Evolutionary conservation across 64 coral and sea anemone species (phyloP).

Genomic region (Actinia equina): DNA sequence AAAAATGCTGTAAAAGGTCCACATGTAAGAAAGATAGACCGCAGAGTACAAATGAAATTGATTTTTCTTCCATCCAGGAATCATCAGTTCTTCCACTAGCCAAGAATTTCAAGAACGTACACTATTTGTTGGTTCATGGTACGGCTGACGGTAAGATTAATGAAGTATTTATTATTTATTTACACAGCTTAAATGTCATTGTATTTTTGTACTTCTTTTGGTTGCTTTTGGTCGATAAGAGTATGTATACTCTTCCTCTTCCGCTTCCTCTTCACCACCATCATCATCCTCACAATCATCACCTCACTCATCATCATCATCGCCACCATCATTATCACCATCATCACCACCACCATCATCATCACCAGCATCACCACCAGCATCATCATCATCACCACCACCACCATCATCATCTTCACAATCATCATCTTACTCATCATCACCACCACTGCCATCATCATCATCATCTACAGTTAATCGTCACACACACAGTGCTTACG

Average conservation of each 20-base stretch:
- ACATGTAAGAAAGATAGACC: no score
- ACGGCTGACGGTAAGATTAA: conserved; percentile 38
- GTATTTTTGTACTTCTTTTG: no score
- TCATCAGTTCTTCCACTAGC: conserved; percentile 51
- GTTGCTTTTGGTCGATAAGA: no score
- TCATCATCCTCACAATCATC: not conserved
- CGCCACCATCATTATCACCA: not conserved
- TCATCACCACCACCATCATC: no score
- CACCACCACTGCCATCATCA: not conserved
- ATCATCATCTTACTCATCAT: not conserved
- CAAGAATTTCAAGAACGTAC: conserved; percentile 36
- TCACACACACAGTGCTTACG: conserved; percentile 14
- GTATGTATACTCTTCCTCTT: no score
- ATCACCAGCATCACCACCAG: no score
- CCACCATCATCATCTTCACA: not conserved
- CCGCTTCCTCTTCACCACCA: not conserved
- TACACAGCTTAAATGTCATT: no score
- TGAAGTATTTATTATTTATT: not conserved
- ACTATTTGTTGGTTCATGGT: conserved; percentile 54
- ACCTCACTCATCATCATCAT: not conserved
- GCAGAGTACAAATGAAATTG: no score
- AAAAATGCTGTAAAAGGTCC: no score
- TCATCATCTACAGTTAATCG: not conserved
- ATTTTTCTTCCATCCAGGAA: not conserved
- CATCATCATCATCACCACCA: not conserved